phyloP scores from a whole-genome alignment of 2,113 vertebrate species.

The Plestiodon gilberti region DNA sequence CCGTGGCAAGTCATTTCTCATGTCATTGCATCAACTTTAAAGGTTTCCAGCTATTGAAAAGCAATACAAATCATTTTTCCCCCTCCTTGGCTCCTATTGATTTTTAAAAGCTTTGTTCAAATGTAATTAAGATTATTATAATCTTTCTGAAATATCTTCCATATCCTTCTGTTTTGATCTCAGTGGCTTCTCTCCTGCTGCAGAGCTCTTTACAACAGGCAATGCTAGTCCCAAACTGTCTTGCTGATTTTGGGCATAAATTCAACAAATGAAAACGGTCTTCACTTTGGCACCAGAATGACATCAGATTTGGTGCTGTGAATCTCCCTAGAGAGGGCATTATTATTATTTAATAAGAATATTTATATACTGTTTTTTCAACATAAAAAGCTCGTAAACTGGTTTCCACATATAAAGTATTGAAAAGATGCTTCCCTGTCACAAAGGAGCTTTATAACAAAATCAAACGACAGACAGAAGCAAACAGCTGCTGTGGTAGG shows the following conservation, averaged over 20 bases:
- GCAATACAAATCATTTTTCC: slow-evolving; percentile 10
- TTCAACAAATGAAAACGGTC: not conserved
- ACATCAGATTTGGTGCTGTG: not conserved
- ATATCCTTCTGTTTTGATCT: slow-evolving; percentile 2
- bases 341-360: too few relatives aligned
- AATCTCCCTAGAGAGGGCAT: too few relatives aligned
- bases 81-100: not conserved
- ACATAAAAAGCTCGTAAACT: too few relatives aligned
- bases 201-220: not conserved
- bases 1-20: slow-evolving; percentile 18
- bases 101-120: slow-evolving; percentile 16
- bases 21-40: not conserved
- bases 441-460: too few relatives aligned
- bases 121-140: slow-evolving; percentile 27
- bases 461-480: too few relatives aligned
- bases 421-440: too few relatives aligned
- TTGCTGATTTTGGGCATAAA: not conserved
- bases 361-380: too few relatives aligned
- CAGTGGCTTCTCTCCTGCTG: not conserved
- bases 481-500: too few relatives aligned
- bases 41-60: slow-evolving; percentile 32
- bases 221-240: not conserved
- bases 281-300: not conserved
- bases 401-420: too few relatives aligned
- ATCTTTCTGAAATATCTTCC: not conserved